phyloP scores from a whole-genome alignment of 92 coral and sea anemone genomes.

The Zoanthus sansibaricus region DNA sequence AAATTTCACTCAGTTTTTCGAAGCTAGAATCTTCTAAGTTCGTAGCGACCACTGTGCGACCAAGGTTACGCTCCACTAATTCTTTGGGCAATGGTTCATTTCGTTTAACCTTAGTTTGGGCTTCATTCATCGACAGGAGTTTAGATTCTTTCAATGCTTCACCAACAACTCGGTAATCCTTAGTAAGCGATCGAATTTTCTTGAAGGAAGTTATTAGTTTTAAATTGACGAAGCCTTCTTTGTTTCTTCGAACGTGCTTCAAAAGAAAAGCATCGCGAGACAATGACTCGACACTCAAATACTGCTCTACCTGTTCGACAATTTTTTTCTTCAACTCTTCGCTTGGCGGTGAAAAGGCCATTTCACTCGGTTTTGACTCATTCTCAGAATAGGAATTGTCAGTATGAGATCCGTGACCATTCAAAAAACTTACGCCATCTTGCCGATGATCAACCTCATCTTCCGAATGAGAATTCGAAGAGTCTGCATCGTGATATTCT shows the following conservation, averaged over 20 bases:
- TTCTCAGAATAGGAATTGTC: conserved; percentile 95
- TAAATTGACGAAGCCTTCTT: conserved; percentile 94
- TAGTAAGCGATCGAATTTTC: conserved; percentile 93
- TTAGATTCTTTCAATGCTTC: conserved; percentile 85
- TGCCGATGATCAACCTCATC: conserved; percentile 82
- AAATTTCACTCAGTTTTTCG: conserved; percentile 91
- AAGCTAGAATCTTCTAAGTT: conserved; percentile 77
- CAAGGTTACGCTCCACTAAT: conserved; percentile 94
- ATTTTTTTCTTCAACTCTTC: conserved; percentile 86
- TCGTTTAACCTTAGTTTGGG: conserved; percentile 89
- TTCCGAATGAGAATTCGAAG: conserved; percentile 75
- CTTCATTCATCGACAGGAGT: conserved; percentile 79
- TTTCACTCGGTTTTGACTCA: conserved; percentile 76
- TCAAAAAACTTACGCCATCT: conserved; percentile 51
- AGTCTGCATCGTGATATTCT: conserved; percentile 74
- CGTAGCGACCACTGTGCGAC: conserved; percentile 92
- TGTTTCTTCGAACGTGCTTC: conserved; percentile 98
- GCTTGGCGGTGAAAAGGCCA: conserved; percentile 89
- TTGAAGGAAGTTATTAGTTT: conserved; percentile 98
- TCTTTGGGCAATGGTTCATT: conserved; percentile 79
- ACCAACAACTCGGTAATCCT: conserved; percentile 93
- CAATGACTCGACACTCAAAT: conserved; percentile 91
- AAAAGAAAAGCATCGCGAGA: conserved; percentile 95
- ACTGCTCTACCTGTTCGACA: conserved; percentile 90
- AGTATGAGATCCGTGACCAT: conserved; percentile 67